Conservation (phyloP, 92 coral and sea anemone genomes). For the Siderastrea radians region DNA sequence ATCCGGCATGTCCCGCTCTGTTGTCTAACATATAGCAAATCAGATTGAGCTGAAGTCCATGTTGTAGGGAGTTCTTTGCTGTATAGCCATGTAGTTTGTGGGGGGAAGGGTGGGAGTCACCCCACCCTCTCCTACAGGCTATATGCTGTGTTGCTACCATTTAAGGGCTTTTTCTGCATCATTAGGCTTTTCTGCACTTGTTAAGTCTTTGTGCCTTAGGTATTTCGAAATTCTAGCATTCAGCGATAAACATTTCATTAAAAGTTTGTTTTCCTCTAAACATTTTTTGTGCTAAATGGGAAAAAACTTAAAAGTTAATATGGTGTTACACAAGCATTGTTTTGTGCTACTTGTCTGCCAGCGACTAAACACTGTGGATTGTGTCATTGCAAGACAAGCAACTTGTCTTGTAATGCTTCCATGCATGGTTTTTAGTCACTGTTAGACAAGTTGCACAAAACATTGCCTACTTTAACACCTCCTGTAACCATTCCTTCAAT, state of each 20-base stretch:
- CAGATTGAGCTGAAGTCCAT: not conserved
- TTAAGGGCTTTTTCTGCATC: not conserved
- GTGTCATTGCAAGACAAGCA: too few species aligned
- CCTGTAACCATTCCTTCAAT: too few species aligned
- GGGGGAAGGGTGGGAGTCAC: constrained; percentile 3
- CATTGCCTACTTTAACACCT: too few species aligned
- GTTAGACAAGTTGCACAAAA: too few species aligned
- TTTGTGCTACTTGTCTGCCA: too few species aligned
- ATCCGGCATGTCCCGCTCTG: constrained; percentile 1
- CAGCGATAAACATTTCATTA: not conserved
- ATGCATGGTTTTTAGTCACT: too few species aligned
- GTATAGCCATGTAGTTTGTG: not conserved
- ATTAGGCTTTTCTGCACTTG: not conserved
- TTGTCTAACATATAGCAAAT: not conserved
- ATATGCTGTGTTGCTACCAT: constrained; percentile 9
- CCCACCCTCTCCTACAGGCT: constrained; percentile 2
- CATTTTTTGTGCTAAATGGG: too few species aligned
- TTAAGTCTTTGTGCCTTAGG: not conserved
- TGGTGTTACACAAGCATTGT: too few species aligned
- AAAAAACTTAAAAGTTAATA: too few species aligned
- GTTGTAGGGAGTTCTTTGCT: constrained; percentile 1
- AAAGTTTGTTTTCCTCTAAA: not conserved
- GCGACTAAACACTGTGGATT: too few species aligned
- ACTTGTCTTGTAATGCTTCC: too few species aligned
- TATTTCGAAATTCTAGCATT: not conserved